phyloP scores from a whole-genome alignment of 1,140 invertebrate genomes.

The Zophobas atratus region DNA sequence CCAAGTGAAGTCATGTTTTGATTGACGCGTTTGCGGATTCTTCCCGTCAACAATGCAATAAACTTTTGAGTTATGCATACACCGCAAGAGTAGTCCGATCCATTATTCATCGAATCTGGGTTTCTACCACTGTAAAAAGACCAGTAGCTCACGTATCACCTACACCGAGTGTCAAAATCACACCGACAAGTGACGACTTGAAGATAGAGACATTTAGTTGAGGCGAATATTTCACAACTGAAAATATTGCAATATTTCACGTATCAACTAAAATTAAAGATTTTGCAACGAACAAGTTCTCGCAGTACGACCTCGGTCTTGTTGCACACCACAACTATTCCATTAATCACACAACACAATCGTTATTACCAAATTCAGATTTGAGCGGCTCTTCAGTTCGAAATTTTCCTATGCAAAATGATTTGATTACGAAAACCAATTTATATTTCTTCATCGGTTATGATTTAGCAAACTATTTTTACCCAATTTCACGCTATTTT shows the following conservation, averaged over 20 bases:
- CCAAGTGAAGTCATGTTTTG: neutral
- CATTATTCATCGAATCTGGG: conserved; percentile 2
- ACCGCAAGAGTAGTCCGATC: neutral
- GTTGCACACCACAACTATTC: conserved; percentile 43
- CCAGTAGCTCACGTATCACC: neutral
- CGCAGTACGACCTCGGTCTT: conserved; percentile 37
- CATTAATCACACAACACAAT: conserved; percentile 35
- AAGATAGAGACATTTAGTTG: conserved; percentile 18
- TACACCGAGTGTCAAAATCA: neutral
- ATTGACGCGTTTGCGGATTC: neutral
- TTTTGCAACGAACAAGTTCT: conserved; percentile 47
- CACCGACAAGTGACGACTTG: neutral
- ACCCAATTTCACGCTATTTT: neutral
- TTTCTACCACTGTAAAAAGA: neutral
- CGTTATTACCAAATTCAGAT: conserved; percentile 31
- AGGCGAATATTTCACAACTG: conserved; percentile 13
- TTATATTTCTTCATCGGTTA: neutral
- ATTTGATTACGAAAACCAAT: conserved; percentile 11
- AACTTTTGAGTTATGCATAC: conserved; percentile 13
- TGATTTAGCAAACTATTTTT: neutral
- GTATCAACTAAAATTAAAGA: conserved; percentile 46
- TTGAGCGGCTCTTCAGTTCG: conserved; percentile 21
- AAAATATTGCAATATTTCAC: conserved; percentile 43
- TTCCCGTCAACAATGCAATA: neutral
- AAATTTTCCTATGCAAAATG: conserved; percentile 23